Base-by-base conservation (phyloP, 2,797 vertebrate genomes). In the Poeciliopsis infans region DNA sequence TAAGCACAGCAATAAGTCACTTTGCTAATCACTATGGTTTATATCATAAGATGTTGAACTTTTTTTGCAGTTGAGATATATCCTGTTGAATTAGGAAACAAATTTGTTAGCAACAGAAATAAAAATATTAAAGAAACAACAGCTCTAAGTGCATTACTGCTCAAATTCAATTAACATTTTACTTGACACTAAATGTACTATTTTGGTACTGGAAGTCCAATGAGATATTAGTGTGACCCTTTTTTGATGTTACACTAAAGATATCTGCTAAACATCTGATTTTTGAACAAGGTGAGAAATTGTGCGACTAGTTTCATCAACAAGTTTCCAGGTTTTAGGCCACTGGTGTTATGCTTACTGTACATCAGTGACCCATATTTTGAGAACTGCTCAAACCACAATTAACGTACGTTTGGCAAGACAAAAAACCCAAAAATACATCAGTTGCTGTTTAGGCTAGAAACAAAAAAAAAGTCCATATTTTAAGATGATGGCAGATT, bases 401-500 rank as follows among this genome's bases (percentile, higher is more conserved):
- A 74, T 79, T 69, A 74, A 73, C 79, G 53, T n/a, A 46, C 25
- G 73, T 78, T 12, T 70, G 64, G 39, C 5, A 28, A 78, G 75
- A 66, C 75, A 36, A 78, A 78, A 49, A 10, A 72, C 4, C 18
- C 6, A 5, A 16, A 0, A 82, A 61, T 0, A 79, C 57, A 85
- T 75, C 53, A 43, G 71, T 78, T 80, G 46, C 49, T 70, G 39
- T 76, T 23, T 11, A 71, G 73, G 77, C 28, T 33, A 49, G 39
- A 74, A 39, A 55, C 77, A 76, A 36, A 78, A 79, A 43, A 2
- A 70, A 51, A 2, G n/a, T 31, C 11, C 59, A 78, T 75, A 78
- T 88, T 83, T 74, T 77, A 74, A 83, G 16, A 78, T 71, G 66
- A 87, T 71, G 75, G 76, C 31, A 4, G 81, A 57, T 66, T 82